phyloP scores from a whole-genome alignment of 2,797 vertebrate species.

The Phaenicophaeus curvirostris region DNA sequence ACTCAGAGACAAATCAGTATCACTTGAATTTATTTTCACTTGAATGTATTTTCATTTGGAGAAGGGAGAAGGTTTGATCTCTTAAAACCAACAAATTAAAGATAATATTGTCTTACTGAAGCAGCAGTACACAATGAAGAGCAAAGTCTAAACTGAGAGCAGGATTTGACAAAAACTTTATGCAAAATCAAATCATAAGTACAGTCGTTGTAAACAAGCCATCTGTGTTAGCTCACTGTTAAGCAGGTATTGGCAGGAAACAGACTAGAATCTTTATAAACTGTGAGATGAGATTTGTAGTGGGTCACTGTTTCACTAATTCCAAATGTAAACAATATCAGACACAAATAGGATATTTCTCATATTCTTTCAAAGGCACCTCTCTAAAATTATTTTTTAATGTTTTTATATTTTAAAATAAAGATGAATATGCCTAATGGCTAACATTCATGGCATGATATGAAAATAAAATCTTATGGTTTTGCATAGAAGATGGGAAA shows the following conservation, averaged over 20 bases:
- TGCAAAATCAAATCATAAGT: background rate
- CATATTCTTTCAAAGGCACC: background rate
- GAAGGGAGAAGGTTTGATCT: background rate
- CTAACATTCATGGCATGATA: background rate
- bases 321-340: background rate
- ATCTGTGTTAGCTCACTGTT: background rate
- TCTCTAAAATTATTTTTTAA: background rate
- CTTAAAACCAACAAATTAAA: background rate
- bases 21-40: background rate
- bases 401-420: background rate
- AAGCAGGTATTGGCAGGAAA: background rate
- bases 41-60: background rate
- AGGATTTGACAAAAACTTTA: background rate
- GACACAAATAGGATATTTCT: background rate
- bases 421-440: background rate
- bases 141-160: background rate
- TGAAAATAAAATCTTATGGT: background rate
- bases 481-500: background rate
- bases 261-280: background rate
- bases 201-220: background rate
- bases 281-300: background rate
- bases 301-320: background rate
- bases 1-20: background rate
- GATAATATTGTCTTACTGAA: background rate
- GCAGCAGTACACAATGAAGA: background rate